A percentile compares a stretch with the other conserved stretches of the same genome.
Conservation (phyloP, 2,797 vertebrate genomes). For the Clamator glandarius region DNA sequence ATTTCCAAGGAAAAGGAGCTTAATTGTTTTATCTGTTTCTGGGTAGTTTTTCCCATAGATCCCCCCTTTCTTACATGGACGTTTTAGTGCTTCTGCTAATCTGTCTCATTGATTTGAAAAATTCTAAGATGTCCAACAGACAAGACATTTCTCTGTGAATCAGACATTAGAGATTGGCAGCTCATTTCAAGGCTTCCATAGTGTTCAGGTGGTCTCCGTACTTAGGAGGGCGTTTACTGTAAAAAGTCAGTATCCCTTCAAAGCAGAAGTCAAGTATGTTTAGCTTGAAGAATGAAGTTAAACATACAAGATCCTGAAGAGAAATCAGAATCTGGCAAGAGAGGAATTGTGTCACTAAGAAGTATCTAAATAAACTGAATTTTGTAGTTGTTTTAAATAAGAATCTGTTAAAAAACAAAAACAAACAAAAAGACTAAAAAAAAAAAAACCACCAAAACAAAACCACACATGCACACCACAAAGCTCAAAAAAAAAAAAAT, state of each 20-base stretch:
- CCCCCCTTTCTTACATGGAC: background rate
- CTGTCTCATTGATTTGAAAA: background rate
- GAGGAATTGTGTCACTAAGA: background rate
- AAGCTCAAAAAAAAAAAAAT: background rate
- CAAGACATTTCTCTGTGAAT: background rate
- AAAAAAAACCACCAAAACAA: too few species aligned
- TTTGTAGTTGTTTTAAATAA: background rate
- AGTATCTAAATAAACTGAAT: background rate
- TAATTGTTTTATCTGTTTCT: background rate
- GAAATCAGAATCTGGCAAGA: background rate
- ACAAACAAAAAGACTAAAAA: too few species aligned
- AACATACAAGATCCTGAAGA: background rate
- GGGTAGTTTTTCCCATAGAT: background rate
- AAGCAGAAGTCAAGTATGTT: background rate
- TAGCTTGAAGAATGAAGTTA: background rate
- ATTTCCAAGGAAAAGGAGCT: constrained; percentile 41
- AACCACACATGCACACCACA: too few species aligned
- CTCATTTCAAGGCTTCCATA: background rate
- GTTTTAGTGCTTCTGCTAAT: constrained; percentile 8
- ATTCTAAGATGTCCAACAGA: background rate
- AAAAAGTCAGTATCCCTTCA: background rate
- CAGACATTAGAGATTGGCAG: background rate
- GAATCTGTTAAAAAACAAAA: background rate
- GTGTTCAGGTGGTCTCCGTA: background rate
- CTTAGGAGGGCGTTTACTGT: background rate